phyloP scores from a whole-genome alignment of 2,888 invertebrate species.

The Synanthedon vespiformis region DNA sequence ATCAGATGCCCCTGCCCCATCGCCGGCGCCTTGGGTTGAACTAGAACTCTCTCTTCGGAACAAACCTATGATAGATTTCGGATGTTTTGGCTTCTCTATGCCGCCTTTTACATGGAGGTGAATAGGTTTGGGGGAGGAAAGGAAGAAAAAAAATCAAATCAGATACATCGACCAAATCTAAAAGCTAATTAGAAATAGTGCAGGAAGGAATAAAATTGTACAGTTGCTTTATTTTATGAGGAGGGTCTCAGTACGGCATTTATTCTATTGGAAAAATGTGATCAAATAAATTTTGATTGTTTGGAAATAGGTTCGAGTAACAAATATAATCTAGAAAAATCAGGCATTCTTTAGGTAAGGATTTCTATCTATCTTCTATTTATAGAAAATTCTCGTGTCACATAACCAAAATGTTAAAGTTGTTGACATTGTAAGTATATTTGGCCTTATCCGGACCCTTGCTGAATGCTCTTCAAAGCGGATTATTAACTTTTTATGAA shows the following conservation, averaged over 20 bases:
- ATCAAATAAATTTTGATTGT: no score
- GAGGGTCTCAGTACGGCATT: not conserved
- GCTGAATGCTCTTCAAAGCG: no score
- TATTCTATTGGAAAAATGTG: no score
- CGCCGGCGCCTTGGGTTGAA: constrained; percentile 73
- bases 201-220: not conserved
- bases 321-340: no score
- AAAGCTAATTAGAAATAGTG: constrained; percentile 8
- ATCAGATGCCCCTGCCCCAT: constrained; percentile 67
- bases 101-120: constrained; percentile 72
- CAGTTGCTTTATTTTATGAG: not conserved
- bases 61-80: constrained; percentile 89
- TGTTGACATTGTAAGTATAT: no score
- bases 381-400: no score
- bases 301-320: no score
- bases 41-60: constrained; percentile 86
- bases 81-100: constrained; percentile 86
- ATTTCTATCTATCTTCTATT: no score
- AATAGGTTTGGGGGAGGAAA: constrained; percentile 17
- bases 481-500: no score
- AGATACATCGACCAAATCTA: constrained; percentile 24
- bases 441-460: no score
- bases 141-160: constrained; percentile 36
- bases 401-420: no score
- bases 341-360: no score